Base-by-base conservation (phyloP, 2,888 invertebrate species). In the Perithous albicinctus region DNA sequence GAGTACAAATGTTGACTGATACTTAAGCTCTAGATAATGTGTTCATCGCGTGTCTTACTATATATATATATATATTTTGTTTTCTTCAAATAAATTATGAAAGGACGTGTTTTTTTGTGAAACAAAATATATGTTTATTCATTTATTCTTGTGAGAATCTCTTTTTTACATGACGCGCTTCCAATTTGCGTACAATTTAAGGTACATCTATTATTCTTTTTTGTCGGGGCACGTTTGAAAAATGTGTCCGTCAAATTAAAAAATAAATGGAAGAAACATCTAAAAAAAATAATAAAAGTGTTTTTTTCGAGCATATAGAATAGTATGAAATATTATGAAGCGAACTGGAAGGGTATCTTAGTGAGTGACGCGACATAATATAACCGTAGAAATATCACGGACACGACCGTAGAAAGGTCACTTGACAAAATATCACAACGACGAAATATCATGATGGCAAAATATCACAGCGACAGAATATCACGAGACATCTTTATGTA, bases 71-170 rank as follows among this genome's bases (percentile, higher is more conserved):
- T n/a, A 48, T 20, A 32, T 32, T 29, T 43, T 54, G 41, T 10
- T 1, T 38, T 38, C 12, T n/a, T 8, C 63, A 26, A 29, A 15
- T 15, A 64, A 46, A 46, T 64, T 29, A 29, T 43, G 43, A 12
- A 26, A 64, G 7, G 26, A 26, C 0, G 0, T 20, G 12, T 6
- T 38, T 18, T 64, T 75, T 76, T 76, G 61, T 7, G 23, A 72
- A 80, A 76, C 41, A 72, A 76, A 76, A 74, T 79, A 79, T 69
- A 79, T 74, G 66, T 76, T 76, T 61, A 51, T 78, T 73, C 41
- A 41, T 61, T 61, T 18, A 61, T 72, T 72, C 23, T 41, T 38
- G 29, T 63, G 56, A 64, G 69, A 75, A 70, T 67, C 43, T 67
- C 32, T 23, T 35, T 78, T 69, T 76, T 59, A 73, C 73, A 73